Evolutionary conservation across 1,140 invertebrate species (phyloP), one percentile per base, ranked within the genome.

Genomic region (Drosophila varians): DNA sequence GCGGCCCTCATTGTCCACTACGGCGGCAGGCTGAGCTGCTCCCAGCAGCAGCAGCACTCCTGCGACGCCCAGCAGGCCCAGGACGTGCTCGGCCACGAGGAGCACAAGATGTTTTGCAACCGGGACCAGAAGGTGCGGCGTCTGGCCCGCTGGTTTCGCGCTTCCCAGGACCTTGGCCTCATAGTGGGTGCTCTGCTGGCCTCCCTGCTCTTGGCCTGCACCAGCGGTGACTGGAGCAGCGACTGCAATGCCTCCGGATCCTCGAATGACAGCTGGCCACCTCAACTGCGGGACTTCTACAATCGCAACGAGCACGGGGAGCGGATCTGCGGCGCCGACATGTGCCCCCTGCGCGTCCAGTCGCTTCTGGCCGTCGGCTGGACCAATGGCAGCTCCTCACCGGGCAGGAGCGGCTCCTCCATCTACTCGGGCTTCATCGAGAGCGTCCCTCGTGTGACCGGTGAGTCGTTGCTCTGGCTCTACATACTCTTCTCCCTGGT

Each of bases 1-100:
- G 92, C 93, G 0, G 92, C 93, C 0, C 92, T 94, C 48, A 91
- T 95, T 3, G 94, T 94, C 68, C 92, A 93, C 1, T 92, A 93
- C 6, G 93, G 94, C 0, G 92, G 92, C 1, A 93, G 92, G 76
- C 83, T 95, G 28, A 93, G 93, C 28, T 92, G 93, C 66, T 92
- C 94, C 1, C 90, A 90, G 60, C 53, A 38, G 7, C 36, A 90
- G 57, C 53, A 56, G 71, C 86, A 56, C 38, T 76, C 88, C 62
- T 90, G 87, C 48, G 93, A 94, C 31, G 93, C 93, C 66, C 54
- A 73, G 14, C 43, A 48, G 34, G 45, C 66, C 1, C 70, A 58
- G 51, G 72, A 90, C 83, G 60, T 91, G 72, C 12, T 87, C 6
- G n/a, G 9, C 43, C 48, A 66, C 65, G 65, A 91, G 88, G 38